Evolutionary conservation across 2,113 vertebrate genomes (phyloP), one percentile per base, ranked within the genome.

Genomic region (Gobius niger): DNA sequence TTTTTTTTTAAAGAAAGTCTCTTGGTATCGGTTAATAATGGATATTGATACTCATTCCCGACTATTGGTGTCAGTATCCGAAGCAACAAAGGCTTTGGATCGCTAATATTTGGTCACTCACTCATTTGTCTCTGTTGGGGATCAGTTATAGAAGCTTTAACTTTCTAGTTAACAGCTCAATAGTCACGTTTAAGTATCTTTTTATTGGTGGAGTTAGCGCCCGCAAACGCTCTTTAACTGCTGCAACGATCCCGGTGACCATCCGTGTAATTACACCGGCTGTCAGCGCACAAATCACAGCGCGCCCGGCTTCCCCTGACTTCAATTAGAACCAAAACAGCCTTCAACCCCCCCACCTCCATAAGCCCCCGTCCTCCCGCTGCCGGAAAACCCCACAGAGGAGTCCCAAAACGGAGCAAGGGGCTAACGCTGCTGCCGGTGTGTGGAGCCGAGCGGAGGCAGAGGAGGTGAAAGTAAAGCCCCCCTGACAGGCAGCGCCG

Each of bases 201-300:
- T 87, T 85, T 84, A 73, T 81, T 76, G 80, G 80, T 68, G 34
- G 63, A 72, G 75, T 87, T 89, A 86, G 87, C 82, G 81, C 84
- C 70, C 73, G 16, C 59, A 63, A 85, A 79, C 82, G 81, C 82
- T 72, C 74, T 83, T 82, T 83, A 84, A 82, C 24, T 86, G 83
- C 87, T 76, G 82, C 76, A 83, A 82, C 87, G 82, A 82, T 81
- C 84, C 78, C 69, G 83, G 78, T 81, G 80, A 73, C 81, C 78
- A 78, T 83, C 78, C 76, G 49, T 83, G 85, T 89, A 89, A 89
- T 90, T 91, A 89, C 85, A 68, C 69, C 42, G 66, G 80, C 77
- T 90, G 85, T 91, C 89, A 89, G 74, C 89, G 87, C 85, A 82
- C 85, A 84, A 82, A 85, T 90, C 88, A 77, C 76, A 85, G 78